Evolutionary conservation across 2,113 vertebrate species (phyloP).

Genomic region (Agapornis roseicollis): DNA sequence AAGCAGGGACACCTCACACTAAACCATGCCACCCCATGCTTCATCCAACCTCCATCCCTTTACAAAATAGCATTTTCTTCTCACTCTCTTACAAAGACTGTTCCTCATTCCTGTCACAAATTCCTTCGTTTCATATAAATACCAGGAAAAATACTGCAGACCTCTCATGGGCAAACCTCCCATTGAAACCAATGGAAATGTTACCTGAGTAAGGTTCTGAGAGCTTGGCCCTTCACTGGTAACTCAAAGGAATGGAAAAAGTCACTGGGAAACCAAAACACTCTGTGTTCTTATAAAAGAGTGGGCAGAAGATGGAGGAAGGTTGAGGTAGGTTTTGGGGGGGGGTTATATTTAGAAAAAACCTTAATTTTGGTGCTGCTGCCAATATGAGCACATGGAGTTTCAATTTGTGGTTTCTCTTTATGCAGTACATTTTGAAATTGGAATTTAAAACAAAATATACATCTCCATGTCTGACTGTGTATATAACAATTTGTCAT

Average conservation of each 20-base stretch:
- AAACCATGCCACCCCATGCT: no score
- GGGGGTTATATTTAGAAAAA: constrained; percentile 38
- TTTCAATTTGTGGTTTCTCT: constrained; percentile 68
- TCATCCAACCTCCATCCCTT: no score
- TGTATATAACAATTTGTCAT: constrained; percentile 48
- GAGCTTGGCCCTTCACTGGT: not conserved
- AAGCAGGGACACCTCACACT: no score
- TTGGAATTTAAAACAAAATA: constrained; percentile 66
- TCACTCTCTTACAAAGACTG: not conserved
- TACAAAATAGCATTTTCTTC: not conserved
- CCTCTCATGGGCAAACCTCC: not conserved
- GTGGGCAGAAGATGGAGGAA: not conserved
- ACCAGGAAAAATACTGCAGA: not conserved
- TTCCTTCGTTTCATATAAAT: constrained; percentile 25
- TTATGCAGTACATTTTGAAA: constrained; percentile 40
- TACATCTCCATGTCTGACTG: constrained; percentile 24
- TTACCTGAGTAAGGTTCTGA: not conserved
- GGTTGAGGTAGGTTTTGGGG: constrained; percentile 7
- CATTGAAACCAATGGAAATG: not conserved
- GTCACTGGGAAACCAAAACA: not conserved
- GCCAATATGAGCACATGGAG: constrained; percentile 38
- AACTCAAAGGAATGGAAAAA: not conserved
- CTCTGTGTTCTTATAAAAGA: not conserved
- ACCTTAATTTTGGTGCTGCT: not conserved
- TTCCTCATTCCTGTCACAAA: constrained; percentile 19